A percentile compares a stretch with the other conserved stretches of the same genome.
Evolutionary conservation across 2,797 vertebrate species (phyloP).

Genomic region (Chaunax sp.): DNA sequence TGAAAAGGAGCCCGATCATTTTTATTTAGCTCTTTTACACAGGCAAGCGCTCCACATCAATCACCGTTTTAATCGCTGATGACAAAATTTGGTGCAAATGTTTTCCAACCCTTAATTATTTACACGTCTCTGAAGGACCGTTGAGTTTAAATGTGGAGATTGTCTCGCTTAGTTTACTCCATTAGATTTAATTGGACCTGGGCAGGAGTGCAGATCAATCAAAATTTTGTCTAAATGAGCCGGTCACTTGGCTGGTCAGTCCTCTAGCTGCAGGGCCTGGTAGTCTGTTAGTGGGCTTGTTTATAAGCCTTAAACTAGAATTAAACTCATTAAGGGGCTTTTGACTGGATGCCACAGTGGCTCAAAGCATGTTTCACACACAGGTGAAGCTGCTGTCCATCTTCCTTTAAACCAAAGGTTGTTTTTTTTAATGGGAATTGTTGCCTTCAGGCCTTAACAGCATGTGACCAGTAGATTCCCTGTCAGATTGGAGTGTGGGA

Average conservation of each 20-base stretch:
- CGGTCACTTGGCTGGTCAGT: constrained; percentile 17
- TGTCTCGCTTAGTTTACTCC: constrained; percentile 14
- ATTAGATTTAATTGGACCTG: constrained; percentile 38
- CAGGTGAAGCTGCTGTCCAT: too few species aligned
- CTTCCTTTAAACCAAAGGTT: background rate
- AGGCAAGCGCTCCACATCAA: background rate
- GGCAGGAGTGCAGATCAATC: constrained; percentile 39
- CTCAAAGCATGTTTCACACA: too few species aligned
- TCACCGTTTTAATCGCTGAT: background rate
- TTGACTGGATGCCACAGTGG: too few species aligned
- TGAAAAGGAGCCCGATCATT: background rate
- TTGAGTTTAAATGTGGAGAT: background rate
- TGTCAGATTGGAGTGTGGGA: constrained; percentile 3
- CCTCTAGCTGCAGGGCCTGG: constrained; percentile 14
- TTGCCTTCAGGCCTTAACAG: background rate
- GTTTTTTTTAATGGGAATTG: constrained; percentile 16
- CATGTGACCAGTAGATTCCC: constrained; percentile 2
- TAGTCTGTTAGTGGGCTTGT: constrained; percentile 25
- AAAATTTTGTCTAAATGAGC: constrained; percentile 38
- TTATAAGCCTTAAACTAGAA: constrained; percentile 15
- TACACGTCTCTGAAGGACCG: constrained; percentile 4
- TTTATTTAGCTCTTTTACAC: background rate
- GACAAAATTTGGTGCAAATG: constrained; percentile 12
- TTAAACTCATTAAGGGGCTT: constrained; percentile 9
- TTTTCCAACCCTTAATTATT: constrained; percentile 17